These are phyloP conservation scores for Leptinotarsa haldemani DNA, from an alignment of 2,888 invertebrate species.

Conservation along the genomic window DNA sequence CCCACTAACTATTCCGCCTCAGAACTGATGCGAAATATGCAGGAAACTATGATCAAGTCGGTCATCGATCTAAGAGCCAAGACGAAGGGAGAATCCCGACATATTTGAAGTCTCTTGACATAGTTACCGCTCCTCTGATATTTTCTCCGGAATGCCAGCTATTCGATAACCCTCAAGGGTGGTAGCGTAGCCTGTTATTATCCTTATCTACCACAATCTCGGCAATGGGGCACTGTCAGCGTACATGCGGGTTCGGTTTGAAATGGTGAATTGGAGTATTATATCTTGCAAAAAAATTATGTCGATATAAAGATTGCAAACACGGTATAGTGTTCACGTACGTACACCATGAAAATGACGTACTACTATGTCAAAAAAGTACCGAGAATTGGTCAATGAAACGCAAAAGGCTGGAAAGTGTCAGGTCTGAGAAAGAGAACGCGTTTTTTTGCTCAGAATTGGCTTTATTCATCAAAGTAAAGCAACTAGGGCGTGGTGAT, in stretches of 20 bases:
- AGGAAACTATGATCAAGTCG: slow-evolving; percentile 33
- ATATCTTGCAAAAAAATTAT: too few relatives aligned
- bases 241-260: neutral
- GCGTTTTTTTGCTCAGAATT: too few relatives aligned
- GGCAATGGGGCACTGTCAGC: neutral
- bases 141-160: slow-evolving; percentile 27
- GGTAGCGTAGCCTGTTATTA: slow-evolving; percentile 2
- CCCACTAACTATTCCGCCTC: slow-evolving; percentile 14
- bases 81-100: slow-evolving; percentile 58
- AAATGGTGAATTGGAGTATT: neutral
- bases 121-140: slow-evolving; percentile 49
- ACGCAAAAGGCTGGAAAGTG: too few relatives aligned
- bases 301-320: too few relatives aligned
- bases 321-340: too few relatives aligned
- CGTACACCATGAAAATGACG: too few relatives aligned
- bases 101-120: slow-evolving; percentile 62
- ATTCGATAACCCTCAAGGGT: slow-evolving; percentile 24
- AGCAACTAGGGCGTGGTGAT: too few relatives aligned
- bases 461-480: too few relatives aligned
- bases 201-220: slow-evolving; percentile 14
- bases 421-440: too few relatives aligned
- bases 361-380: too few relatives aligned
- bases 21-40: slow-evolving; percentile 25
- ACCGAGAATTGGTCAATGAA: too few relatives aligned
- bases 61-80: slow-evolving; percentile 35